Evolutionary conservation across 2,888 invertebrate genomes (phyloP).

Genomic region (Eumacrocentrus americanus): DNA sequence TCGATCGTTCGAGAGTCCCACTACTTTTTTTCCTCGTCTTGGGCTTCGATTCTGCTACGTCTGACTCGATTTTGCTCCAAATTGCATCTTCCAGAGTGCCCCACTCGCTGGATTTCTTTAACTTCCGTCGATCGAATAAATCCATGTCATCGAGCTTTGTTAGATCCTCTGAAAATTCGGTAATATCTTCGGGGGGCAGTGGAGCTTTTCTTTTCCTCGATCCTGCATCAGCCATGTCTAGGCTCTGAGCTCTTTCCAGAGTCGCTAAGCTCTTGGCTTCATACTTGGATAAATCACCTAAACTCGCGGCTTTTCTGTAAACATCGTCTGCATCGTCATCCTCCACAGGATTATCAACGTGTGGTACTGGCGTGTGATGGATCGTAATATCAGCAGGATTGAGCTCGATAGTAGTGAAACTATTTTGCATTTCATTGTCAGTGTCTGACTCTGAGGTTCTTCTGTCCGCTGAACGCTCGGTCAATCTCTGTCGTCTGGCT

Average conservation of each 20-base stretch:
- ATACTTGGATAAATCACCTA: conserved; percentile 79
- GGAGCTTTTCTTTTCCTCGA: conserved; percentile 73
- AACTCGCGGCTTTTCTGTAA: conserved; percentile 76
- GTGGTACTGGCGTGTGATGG: conserved; percentile 69
- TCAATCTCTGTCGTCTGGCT: conserved; percentile 28
- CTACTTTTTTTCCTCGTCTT: conserved; percentile 46
- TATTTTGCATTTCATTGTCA: conserved; percentile 61
- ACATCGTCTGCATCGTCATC: conserved; percentile 67
- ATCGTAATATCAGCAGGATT: conserved; percentile 78
- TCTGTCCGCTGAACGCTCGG: conserved; percentile 36
- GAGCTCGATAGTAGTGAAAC: conserved; percentile 72
- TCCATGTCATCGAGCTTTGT: conserved; percentile 69
- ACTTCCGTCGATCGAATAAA: conserved; percentile 71
- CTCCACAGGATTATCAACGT: conserved; percentile 60
- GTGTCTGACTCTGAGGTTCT: conserved; percentile 64
- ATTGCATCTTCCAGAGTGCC: conserved; percentile 80
- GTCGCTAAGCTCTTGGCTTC: conserved; percentile 67
- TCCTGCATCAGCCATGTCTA: conserved; percentile 72
- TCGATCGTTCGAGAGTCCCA: conserved; percentile 69
- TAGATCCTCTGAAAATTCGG: conserved; percentile 57
- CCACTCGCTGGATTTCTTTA: conserved; percentile 79
- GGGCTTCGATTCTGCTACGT: conserved; percentile 47
- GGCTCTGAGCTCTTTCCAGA: conserved; percentile 78
- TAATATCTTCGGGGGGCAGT: conserved; percentile 60
- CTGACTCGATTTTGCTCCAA: conserved; percentile 64